These are phyloP conservation scores for Phorcus lineatus DNA, from an alignment of 2,888 invertebrate species.

Conservation along the genomic window DNA sequence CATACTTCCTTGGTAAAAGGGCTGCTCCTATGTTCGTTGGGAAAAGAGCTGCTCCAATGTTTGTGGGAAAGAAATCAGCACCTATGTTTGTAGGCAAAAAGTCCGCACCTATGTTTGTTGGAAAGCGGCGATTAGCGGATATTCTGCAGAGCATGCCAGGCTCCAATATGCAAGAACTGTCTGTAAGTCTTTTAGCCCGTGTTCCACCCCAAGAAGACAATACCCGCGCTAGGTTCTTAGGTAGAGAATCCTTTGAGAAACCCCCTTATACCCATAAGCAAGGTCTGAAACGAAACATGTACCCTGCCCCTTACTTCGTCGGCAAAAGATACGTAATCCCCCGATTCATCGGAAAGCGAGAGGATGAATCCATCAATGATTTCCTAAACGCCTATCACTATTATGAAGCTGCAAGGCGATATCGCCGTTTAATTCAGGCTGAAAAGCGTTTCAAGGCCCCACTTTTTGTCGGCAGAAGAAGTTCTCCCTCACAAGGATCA, in stretches of 20 bases:
- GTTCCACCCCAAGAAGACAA: neutral
- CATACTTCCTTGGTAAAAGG: slow-evolving; percentile 37
- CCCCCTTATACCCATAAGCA: neutral
- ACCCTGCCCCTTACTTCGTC: slow-evolving; percentile 51
- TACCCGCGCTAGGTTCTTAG: neutral
- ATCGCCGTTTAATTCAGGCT: slow-evolving; percentile 32
- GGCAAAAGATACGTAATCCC: slow-evolving; percentile 43
- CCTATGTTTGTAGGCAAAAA: slow-evolving; percentile 52
- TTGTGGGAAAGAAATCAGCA: slow-evolving; percentile 41
- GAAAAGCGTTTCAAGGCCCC: slow-evolving; percentile 51
- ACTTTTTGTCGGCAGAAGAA: slow-evolving; percentile 49
- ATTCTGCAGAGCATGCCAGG: slow-evolving; percentile 40
- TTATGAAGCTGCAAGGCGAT: slow-evolving; percentile 26
- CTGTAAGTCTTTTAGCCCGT: slow-evolving; percentile 5
- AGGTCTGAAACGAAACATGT: slow-evolving; percentile 38
- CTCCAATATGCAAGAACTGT: slow-evolving; percentile 13
- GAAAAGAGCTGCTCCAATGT: slow-evolving; percentile 35
- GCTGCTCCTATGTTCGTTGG: slow-evolving; percentile 43
- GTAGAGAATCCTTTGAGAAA: neutral
- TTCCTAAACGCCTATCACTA: slow-evolving; percentile 43
- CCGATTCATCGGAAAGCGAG: slow-evolving; percentile 37
- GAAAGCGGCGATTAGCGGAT: slow-evolving; percentile 35
- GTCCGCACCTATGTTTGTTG: slow-evolving; percentile 34
- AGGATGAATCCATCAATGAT: slow-evolving; percentile 43
- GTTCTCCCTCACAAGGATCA: neutral